These are phyloP conservation scores for Bathynomus jamesi DNA, from an alignment of 1,140 invertebrate species.

Conservation along the genomic window DNA sequence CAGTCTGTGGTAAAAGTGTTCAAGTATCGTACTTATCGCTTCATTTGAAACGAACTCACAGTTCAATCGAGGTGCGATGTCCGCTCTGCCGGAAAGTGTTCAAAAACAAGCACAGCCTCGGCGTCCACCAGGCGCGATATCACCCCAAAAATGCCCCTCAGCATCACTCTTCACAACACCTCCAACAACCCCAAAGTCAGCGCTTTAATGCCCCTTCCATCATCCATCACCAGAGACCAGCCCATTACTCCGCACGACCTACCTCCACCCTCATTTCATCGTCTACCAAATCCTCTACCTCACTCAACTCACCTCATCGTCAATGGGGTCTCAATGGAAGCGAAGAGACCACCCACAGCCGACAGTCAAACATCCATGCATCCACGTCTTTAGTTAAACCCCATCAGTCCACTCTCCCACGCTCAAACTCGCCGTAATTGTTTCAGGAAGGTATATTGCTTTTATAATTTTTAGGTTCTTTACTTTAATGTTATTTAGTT, in stretches of 20 bases:
- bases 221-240: background rate
- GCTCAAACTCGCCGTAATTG: too few species aligned
- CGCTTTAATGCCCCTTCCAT: background rate
- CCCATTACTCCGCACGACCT: background rate
- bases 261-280: background rate
- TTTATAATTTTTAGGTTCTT: too few species aligned
- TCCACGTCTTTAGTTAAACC: too few species aligned
- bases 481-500: too few species aligned
- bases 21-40: conserved; percentile 33
- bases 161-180: conserved; percentile 2
- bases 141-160: conserved; percentile 25
- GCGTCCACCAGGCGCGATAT: conserved; percentile 34
- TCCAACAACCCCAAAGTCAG: conserved; percentile 6
- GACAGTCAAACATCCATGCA: too few species aligned
- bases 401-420: too few species aligned
- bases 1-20: conserved; percentile 33
- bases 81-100: conserved; percentile 34
- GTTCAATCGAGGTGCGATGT: conserved; percentile 33
- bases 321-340: too few species aligned
- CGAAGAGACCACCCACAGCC: too few species aligned
- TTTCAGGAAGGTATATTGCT: too few species aligned
- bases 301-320: too few species aligned
- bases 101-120: conserved; percentile 36
- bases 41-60: conserved; percentile 33
- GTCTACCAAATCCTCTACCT: too few species aligned